phyloP scores from a whole-genome alignment of 1,140 invertebrate species.

The Globodera ellingtonae region DNA sequence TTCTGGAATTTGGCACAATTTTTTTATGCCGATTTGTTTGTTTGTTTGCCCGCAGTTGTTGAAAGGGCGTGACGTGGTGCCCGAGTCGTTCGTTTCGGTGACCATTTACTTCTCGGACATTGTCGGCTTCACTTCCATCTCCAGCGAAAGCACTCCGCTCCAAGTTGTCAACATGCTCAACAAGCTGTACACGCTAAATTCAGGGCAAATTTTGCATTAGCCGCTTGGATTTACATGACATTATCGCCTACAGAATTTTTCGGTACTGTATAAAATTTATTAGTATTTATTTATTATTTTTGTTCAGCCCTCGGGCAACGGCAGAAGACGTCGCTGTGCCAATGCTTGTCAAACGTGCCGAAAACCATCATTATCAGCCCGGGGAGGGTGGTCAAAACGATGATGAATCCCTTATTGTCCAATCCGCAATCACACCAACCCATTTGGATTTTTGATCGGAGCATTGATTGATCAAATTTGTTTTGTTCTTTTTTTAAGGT shows the following conservation, averaged over 20 bases:
- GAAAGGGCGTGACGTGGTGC: constrained; percentile 57
- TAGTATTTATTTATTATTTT: too few relatives aligned
- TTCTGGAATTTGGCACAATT: too few relatives aligned
- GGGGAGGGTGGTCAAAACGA: background rate
- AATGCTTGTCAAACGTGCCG: background rate
- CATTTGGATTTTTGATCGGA: too few relatives aligned
- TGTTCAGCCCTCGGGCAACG: background rate
- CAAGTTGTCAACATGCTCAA: constrained; percentile 62
- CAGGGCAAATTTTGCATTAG: too few relatives aligned
- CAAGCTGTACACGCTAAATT: constrained; percentile 79
- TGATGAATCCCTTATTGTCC: too few relatives aligned
- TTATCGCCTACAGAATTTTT: too few relatives aligned
- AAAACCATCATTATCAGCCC: background rate
- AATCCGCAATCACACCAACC: too few relatives aligned
- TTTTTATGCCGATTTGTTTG: too few relatives aligned
- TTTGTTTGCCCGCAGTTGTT: constrained; percentile 34
- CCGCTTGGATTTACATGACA: too few relatives aligned
- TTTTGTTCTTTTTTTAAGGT: background rate
- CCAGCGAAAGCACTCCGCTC: constrained; percentile 70
- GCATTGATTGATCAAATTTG: too few relatives aligned
- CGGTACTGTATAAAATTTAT: background rate
- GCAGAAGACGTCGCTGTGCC: background rate
- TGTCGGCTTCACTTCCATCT: constrained; percentile 92
- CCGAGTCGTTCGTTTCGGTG: constrained; percentile 60
- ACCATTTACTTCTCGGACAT: constrained; percentile 80